phyloP scores from a whole-genome alignment of 2,888 invertebrate species.

The Ormia ochracea region DNA sequence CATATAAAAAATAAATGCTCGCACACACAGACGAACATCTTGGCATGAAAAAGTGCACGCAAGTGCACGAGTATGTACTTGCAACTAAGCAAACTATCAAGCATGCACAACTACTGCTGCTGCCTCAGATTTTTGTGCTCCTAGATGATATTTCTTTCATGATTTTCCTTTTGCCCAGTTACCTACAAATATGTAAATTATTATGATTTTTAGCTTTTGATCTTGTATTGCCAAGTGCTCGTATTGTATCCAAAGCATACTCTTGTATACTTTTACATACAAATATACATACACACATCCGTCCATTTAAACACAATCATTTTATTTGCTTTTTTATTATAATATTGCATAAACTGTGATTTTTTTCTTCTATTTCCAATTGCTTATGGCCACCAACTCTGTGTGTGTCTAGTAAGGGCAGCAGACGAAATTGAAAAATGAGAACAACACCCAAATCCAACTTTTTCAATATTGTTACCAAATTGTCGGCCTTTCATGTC shows the following conservation, averaged over 20 bases:
- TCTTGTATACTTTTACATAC: no score
- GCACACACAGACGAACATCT: not conserved
- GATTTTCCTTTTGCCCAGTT: slow-evolving; percentile 32
- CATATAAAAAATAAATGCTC: not conserved
- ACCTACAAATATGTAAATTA: slow-evolving; percentile 63
- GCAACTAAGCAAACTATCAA: slow-evolving; percentile 4
- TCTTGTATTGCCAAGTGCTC: slow-evolving; percentile 50
- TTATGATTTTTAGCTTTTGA: slow-evolving; percentile 62
- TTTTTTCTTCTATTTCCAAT: slow-evolving; percentile 25
- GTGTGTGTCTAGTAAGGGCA: slow-evolving; percentile 47
- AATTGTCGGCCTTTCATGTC: slow-evolving; percentile 53
- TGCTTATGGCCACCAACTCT: slow-evolving; percentile 52
- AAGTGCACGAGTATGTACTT: not conserved
- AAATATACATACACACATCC: no score
- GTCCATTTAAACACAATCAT: slow-evolving; percentile 44
- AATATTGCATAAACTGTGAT: slow-evolving; percentile 24
- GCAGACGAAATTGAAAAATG: not conserved
- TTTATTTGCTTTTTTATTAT: slow-evolving; percentile 51
- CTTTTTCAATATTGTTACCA: slow-evolving; percentile 46
- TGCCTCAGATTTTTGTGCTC: not conserved
- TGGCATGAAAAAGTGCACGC: not conserved
- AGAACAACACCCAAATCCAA: not conserved
- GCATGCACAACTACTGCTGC: slow-evolving; percentile 3
- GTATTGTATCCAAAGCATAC: slow-evolving; percentile 23
- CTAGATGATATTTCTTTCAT: not conserved